Conservation (phyloP, 2,797 vertebrate species). For the Antrozous pallidus region DNA sequence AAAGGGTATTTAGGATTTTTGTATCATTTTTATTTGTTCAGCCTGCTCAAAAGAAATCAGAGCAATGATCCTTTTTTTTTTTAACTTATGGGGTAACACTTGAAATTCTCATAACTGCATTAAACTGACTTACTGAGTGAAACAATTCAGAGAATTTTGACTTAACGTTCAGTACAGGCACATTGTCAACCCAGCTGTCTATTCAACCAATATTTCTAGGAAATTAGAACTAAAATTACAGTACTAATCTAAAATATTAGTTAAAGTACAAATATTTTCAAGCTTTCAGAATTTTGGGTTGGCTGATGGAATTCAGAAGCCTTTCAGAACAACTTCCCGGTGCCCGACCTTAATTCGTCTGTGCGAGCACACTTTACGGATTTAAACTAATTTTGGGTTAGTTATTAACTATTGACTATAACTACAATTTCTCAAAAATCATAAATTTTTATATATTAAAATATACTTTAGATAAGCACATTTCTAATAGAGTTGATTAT, state of each 20-base stretch:
- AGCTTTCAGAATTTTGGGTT: neutral
- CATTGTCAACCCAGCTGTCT: neutral
- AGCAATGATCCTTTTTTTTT: neutral
- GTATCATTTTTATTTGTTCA: neutral
- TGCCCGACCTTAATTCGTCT: neutral
- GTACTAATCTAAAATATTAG: neutral
- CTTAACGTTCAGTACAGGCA: neutral
- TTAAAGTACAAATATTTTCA: neutral
- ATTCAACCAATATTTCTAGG: neutral
- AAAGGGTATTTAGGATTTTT: neutral
- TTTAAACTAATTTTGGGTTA: neutral
- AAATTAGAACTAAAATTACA: neutral
- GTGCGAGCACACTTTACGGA: neutral
- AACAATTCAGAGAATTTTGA: neutral
- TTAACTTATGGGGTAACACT: neutral
- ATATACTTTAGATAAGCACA: neutral
- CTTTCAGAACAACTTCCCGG: neutral
- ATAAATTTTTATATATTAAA: neutral
- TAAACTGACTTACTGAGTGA: neutral
- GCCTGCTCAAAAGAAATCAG: neutral
- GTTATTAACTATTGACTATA: neutral
- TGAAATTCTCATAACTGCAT: neutral
- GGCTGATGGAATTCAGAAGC: neutral
- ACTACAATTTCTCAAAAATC: neutral
- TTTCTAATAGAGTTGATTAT: neutral